These are phyloP conservation scores for Clarias batrachus DNA, from an alignment of 2,113 vertebrate genomes.

Conservation along the genomic window DNA sequence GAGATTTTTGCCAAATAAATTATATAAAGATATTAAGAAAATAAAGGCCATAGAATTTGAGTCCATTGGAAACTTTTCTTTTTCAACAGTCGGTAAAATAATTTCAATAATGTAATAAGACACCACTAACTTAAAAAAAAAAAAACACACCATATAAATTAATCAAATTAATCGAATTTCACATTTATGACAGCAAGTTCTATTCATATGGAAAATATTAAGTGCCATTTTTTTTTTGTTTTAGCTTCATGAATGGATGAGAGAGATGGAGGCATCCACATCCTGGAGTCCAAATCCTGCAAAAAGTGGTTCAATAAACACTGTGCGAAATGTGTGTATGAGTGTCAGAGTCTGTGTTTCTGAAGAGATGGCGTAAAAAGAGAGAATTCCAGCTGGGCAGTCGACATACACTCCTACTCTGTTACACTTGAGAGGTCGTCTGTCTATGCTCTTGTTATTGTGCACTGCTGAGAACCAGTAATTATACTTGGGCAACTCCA, in stretches of 20 bases:
- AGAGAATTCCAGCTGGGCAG: neutral
- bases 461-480: neutral
- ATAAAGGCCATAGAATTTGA: too few species aligned
- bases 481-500: neutral
- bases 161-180: neutral
- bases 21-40: too few species aligned
- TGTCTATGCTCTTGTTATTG: neutral
- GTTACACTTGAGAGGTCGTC: neutral
- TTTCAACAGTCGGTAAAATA: too few species aligned
- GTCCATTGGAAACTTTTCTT: neutral
- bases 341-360: neutral
- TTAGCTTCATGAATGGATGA: neutral
- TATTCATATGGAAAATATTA: neutral
- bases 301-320: slow-evolving; percentile 10
- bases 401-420: slow-evolving; percentile 27
- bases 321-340: slow-evolving; percentile 19
- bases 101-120: neutral
- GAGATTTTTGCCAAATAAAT: too few species aligned
- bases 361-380: slow-evolving; percentile 10
- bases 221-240: neutral
- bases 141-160: neutral
- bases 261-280: neutral
- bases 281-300: slow-evolving; percentile 28
- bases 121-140: neutral
- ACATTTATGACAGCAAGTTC: neutral